Base-by-base conservation (phyloP, 2,797 vertebrate genomes). In the Linurgus olivaceus region DNA sequence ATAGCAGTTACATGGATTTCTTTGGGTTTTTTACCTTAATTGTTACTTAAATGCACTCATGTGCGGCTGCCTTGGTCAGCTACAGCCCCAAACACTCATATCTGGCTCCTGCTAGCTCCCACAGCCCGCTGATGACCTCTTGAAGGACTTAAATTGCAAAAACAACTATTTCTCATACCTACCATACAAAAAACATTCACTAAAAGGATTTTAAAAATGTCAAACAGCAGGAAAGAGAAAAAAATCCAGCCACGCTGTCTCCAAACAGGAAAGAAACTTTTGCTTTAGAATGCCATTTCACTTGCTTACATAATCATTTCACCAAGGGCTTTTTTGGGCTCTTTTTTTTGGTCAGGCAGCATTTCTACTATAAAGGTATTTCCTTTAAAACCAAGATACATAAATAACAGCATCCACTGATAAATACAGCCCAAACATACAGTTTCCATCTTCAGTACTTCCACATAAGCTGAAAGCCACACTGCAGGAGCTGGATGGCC, bases 291-390 rank as follows among this genome's bases (percentile, higher is more conserved):
- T 35, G 74, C 66, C 52, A 24, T 86, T 88, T 93, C 18, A n/a
- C 67, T 89, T 93, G 77, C 83, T 95, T 94, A 90, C 67, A 86
- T 88, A 88, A 96, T 73, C 86, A 66, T 45, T 72, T 85, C 11
- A 7, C 29, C 8, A 52, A 52, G 45, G 45, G 0, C 5, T 23
- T 44, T 28, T 59, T 19, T 13, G 2, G 14, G 14, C 5, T 40
- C 59, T 29, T 44, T 51, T 61, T 61, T 44, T 44, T 28, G 1
- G 37, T 55, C 78, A 83, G 6, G 1, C 67, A 92, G 70, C 40
- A 37, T 68, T 78, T 84, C 74, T 44, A 40, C 19, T 72, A 55
- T 3, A 54, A 66, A 66, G 67, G 52, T 79, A 90, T 74, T 87
- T 89, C 48, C 67, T 82, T 89, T 44, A n/a, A 92, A 95, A 68